Base-by-base conservation (phyloP, 2,797 vertebrate species). In the Champsocephalus gunnari region DNA sequence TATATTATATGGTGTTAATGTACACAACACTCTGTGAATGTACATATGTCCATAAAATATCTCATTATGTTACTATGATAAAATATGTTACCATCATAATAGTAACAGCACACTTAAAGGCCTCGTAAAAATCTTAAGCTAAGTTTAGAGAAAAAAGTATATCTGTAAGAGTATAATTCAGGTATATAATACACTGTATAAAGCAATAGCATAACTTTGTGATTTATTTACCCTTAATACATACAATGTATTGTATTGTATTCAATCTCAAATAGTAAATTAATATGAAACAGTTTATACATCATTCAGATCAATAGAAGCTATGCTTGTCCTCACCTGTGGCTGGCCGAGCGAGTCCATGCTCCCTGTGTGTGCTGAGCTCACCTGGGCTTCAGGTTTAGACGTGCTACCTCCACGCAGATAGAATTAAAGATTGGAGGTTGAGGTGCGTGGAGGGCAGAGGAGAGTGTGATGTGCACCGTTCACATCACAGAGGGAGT, bases 291-390 rank as follows among this genome's bases (percentile, higher is more conserved):
- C 34, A 38, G 34, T 38, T 38, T 38, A 38, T 38, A 38, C 3
- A 38, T 32, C 54, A 12, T 8, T 3, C 13, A 62, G 41, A 63
- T 21, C 5, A 16, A 72, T 10, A 32, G 21, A 70, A 73, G 7
- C 19, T 4, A 49, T 55, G 57, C 21, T 54, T 28, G 32, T 74
- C 1, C 90, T 92, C 73, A 94, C 93, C 93, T 89, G 77, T 62
- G 87, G 80, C 44, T 63, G 78, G 3, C 5, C 73, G 2, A 87
- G 81, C 3, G 89, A 84, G 61, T 89, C 88, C 85, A 91, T 92
- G 50, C 32, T 85, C 49, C 9, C 44, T 21, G 32, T 3, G 59
- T 80, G 69, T 48, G 62, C 56, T 55, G 64, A 75, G 66, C 68
- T 88, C 82, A 84, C 81, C 66, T 87, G 61, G n/a, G 32, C 66